A percentile compares a stretch with the other conserved stretches of the same genome.
phyloP scores from a whole-genome alignment of 2,113 vertebrate species.

The Pipa parva region DNA sequence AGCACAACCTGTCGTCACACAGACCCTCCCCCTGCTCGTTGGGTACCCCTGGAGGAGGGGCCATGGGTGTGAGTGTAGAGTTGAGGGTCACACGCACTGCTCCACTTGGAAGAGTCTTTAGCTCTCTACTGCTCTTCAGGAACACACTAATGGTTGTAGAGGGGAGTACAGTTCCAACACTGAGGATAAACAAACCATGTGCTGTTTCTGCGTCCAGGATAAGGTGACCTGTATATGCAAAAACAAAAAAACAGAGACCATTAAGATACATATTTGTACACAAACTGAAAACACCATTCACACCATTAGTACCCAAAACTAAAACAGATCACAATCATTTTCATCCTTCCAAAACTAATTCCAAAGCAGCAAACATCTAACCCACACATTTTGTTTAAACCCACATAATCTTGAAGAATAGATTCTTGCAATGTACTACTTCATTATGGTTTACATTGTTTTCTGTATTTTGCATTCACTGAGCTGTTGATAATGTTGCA shows the following conservation, averaged over 20 bases:
- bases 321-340: too few relatives aligned
- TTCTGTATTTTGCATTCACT: too few relatives aligned
- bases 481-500: too few relatives aligned
- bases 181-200: conserved; percentile 76
- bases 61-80: conserved; percentile 71
- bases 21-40: conserved; percentile 72
- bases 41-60: conserved; percentile 56
- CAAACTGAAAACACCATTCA: too few relatives aligned
- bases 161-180: conserved; percentile 73
- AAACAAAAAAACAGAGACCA: not conserved
- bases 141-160: conserved; percentile 77
- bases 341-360: too few relatives aligned
- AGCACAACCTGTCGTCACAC: conserved; percentile 83
- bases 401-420: too few relatives aligned
- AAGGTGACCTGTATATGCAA: conserved; percentile 91
- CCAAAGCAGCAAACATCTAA: too few relatives aligned
- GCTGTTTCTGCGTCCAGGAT: conserved; percentile 85
- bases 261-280: too few relatives aligned
- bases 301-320: too few relatives aligned
- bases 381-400: too few relatives aligned
- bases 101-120: conserved; percentile 80
- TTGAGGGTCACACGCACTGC: conserved; percentile 78
- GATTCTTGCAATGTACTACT: too few relatives aligned
- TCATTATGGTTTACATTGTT: too few relatives aligned
- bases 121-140: conserved; percentile 79